Evolutionary conservation across 2,797 vertebrate genomes (phyloP), one percentile per base, ranked within the genome.

Genomic region (Acropternis orthonyx): DNA sequence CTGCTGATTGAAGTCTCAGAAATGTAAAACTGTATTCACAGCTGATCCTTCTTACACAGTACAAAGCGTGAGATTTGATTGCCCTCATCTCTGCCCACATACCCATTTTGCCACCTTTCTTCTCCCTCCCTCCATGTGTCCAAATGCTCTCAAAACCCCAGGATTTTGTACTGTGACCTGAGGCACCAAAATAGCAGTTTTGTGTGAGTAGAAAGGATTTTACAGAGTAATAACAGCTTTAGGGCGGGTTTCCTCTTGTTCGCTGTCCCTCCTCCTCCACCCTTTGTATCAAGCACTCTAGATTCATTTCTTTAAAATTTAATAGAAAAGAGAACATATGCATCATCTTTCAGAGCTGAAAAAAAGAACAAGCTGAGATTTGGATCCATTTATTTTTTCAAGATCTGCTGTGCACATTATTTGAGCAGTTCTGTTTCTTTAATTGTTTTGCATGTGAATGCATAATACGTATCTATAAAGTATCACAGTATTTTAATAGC

Each of bases 121-220:
- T 84, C 48, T 74, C 20, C 44, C 20, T 87, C 78, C 26, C 52
- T 82, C 79, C 15, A 5, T 44, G 76, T 83, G 79, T 93, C 91
- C 85, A 86, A 78, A 72, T 2, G 28, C 82, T 91, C 75, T 85
- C 37, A 77, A 88, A 94, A 77, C 51, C 46, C 12, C 37, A 43
- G 66, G 55, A 56, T 92, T 94, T 88, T 93, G 59, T 62, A 85
- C 87, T 59, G 34, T 89, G 87, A 92, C 54, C 76, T 54, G 27
- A 23, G 61, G 21, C 79, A 93, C 79, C 14, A 72, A 89, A 92
- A 89, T 62, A 89, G 78, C 75, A 59, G 34, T 59, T 94, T 65
- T 36, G 14, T 72, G 34, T 39, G 49, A 85, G 23, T 77, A 62
- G 58, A 48, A 88, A 75, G 46, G 85, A n/a, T 69, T 93, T 92